Base-by-base conservation (phyloP, 2,888 invertebrate genomes). In the Sepioteuthis lessoniana region DNA sequence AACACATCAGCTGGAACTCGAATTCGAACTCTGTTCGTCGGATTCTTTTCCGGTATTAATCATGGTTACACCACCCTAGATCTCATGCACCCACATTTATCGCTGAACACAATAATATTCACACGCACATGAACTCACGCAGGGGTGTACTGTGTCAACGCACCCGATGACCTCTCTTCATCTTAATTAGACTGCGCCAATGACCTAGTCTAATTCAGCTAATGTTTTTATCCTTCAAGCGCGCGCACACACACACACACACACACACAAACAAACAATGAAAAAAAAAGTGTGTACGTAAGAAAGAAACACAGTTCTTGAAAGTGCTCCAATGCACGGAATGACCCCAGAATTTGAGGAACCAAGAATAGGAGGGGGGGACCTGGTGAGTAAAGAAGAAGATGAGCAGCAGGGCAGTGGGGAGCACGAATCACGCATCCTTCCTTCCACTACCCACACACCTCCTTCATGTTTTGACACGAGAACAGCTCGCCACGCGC, bases 401-500 rank as follows among this genome's bases (percentile, higher is more conserved):
- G 76, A n/a, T n/a, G 76, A 76, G 13, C 4, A 76, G n/a, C 76
- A 0, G 76, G n/a, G 76, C 7, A 13, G n/a, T 0, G 76, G 76
- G n/a, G n/a, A n/a, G n/a, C n/a, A 13, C 76, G n/a, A n/a, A 76
- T 76, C 76, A 35, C n/a, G n/a, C 76, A 76, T 76, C n/a, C 76
- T 35, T n/a, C n/a, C n/a, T n/a, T 31, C 76, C 19, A n/a, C 16
- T n/a, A 13, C 76, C n/a, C 16, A 0, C 10, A 8, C 76, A 8
- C n/a, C 55, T n/a, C n/a, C 76, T n/a, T 19, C 5, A 16, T 76
- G n/a, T 76, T 76, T 76, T 76, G 76, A 76, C 76, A 76, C 76
- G n/a, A n/a, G 76, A 76, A 76, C n/a, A 76, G 76, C n/a, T 76
- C 76, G 76, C 76, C 76, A 76, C 76, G 76, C 76, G 76, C 76